Evolutionary conservation across 2,888 invertebrate species (phyloP).

Genomic region (Rosalia funebris): DNA sequence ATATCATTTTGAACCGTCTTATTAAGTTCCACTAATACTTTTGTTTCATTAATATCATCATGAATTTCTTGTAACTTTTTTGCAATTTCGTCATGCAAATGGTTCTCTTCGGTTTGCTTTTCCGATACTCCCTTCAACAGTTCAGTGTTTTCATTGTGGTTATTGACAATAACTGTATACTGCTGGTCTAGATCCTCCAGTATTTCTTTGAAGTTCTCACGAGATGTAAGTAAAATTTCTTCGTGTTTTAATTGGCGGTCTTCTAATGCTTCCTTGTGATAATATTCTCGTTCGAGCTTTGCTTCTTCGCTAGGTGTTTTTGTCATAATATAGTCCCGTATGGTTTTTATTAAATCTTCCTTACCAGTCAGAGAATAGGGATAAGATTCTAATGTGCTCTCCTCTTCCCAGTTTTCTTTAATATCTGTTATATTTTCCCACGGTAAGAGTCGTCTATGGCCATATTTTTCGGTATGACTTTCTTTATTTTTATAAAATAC

Average conservation of each 20-base stretch:
- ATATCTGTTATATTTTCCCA: slow-evolving; percentile 36
- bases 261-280: slow-evolving; percentile 11
- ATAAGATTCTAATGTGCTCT: slow-evolving; percentile 3
- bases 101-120: slow-evolving; percentile 25
- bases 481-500: slow-evolving; percentile 32
- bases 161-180: slow-evolving; percentile 4
- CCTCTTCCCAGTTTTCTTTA: slow-evolving; percentile 29
- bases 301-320: slow-evolving; percentile 26
- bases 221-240: slow-evolving; percentile 17
- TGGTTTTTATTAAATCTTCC: slow-evolving; percentile 17
- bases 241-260: slow-evolving; percentile 31
- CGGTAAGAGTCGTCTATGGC: slow-evolving; percentile 31
- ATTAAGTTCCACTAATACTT: slow-evolving; percentile 19
- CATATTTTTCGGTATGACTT: slow-evolving; percentile 32
- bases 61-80: slow-evolving; percentile 30
- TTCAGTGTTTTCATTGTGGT: slow-evolving; percentile 9
- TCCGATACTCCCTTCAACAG: slow-evolving; percentile 15
- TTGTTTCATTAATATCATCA: slow-evolving; percentile 26
- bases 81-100: too few relatives aligned
- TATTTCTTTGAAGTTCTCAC: slow-evolving; percentile 25
- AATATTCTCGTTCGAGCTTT: slow-evolving; percentile 27
- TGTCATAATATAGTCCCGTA: slow-evolving; percentile 28
- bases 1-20: slow-evolving; percentile 19
- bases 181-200: slow-evolving; percentile 22
- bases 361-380: slow-evolving; percentile 16